Conservation (phyloP, 2,797 vertebrate genomes). For the Peromyscus aztecus region DNA sequence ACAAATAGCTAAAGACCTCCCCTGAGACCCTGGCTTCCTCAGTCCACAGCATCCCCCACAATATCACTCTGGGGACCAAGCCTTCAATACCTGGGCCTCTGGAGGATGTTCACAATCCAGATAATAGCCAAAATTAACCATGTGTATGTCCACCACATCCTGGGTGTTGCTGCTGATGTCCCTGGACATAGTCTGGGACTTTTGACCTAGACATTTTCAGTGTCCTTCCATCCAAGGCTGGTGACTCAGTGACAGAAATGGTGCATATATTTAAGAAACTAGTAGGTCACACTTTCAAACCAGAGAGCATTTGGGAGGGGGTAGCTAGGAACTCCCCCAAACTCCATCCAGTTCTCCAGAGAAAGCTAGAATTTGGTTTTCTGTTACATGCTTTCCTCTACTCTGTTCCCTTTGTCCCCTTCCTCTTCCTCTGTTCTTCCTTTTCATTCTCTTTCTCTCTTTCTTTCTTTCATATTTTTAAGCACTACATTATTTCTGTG, state of each 20-base stretch:
- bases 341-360: neutral
- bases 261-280: rapidly evolving
- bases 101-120: neutral
- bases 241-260: neutral
- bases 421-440: neutral
- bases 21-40: neutral
- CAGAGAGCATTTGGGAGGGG: neutral
- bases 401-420: neutral
- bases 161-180: neutral
- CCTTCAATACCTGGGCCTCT: neutral
- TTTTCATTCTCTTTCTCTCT: neutral
- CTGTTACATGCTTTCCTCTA: neutral
- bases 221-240: rapidly evolving
- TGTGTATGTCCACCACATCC: neutral
- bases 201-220: neutral
- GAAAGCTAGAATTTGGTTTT: neutral
- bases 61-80: no score
- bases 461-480: neutral
- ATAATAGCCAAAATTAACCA: neutral
- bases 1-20: neutral
- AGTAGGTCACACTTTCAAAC: neutral
- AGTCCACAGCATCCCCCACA: no score
- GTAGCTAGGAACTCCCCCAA: neutral
- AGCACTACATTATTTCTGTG: neutral
- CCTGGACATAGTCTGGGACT: neutral